phyloP scores from a whole-genome alignment of 2,888 invertebrate genomes.

The Cantharis nigra region DNA sequence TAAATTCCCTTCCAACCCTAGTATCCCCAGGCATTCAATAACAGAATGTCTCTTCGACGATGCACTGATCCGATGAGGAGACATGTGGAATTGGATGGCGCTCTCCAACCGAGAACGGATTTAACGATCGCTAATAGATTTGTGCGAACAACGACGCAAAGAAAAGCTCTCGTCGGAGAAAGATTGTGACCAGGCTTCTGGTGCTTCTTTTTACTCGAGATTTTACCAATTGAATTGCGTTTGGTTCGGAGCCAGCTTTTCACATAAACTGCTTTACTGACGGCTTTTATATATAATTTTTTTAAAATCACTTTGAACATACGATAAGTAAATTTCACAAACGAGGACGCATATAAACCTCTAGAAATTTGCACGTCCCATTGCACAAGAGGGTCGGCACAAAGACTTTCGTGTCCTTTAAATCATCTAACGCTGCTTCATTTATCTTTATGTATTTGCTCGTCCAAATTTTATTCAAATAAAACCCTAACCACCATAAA shows the following conservation, averaged over 20 bases:
- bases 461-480: background rate
- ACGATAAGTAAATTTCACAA: constrained; percentile 27
- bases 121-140: constrained; percentile 58
- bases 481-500: background rate
- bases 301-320: constrained; percentile 29
- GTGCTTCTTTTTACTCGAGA: constrained; percentile 39
- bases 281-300: constrained; percentile 33
- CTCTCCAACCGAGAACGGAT: constrained; percentile 51
- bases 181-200: constrained; percentile 46
- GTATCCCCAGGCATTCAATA: constrained; percentile 49
- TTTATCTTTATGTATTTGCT: constrained; percentile 1
- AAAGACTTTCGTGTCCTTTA: constrained; percentile 15
- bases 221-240: constrained; percentile 50
- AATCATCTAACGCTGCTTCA: constrained; percentile 8
- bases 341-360: constrained; percentile 28
- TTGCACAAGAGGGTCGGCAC: constrained; percentile 15
- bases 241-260: constrained; percentile 31
- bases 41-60: constrained; percentile 50
- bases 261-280: constrained; percentile 29
- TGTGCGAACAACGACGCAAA: constrained; percentile 50
- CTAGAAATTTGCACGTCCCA: constrained; percentile 19
- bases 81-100: constrained; percentile 53
- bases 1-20: constrained; percentile 40
- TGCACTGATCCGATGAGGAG: constrained; percentile 48
- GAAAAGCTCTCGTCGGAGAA: constrained; percentile 42